A percentile compares a stretch with the other conserved stretches of the same genome.
phyloP scores from a whole-genome alignment of 1,140 invertebrate species.

The Bombus huntii region DNA sequence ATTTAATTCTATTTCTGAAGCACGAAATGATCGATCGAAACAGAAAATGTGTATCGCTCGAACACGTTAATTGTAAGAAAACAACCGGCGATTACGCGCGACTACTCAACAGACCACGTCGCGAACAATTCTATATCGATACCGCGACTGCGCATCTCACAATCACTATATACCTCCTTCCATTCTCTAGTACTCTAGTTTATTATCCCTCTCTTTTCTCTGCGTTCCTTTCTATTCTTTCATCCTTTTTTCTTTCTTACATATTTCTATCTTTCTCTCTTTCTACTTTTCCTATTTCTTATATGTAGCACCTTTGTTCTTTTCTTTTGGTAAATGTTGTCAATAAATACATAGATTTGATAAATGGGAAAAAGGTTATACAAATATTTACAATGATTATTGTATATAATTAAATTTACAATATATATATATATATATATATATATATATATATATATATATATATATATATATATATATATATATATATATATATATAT shows the following conservation, averaged over 20 bases:
- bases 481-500: neutral
- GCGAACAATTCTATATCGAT: slow-evolving; percentile 24
- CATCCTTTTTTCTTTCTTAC: neutral
- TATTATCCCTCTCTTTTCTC: neutral
- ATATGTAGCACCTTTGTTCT: neutral
- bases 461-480: neutral
- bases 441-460: too few species aligned
- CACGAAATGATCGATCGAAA: neutral
- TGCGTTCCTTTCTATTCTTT: neutral
- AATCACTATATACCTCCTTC: slow-evolving; percentile 1
- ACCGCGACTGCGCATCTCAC: slow-evolving; percentile 34
- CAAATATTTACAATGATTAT: neutral
- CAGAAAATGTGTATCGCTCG: neutral
- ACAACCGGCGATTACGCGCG: neutral
- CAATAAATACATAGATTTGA: neutral
- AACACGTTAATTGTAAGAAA: slow-evolving; percentile 18
- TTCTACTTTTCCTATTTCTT: neutral
- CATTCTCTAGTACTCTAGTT: slow-evolving; percentile 3
- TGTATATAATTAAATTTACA: neutral
- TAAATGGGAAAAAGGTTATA: neutral
- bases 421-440: neutral
- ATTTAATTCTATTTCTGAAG: neutral
- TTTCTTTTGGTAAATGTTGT: neutral
- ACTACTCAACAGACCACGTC: slow-evolving; percentile 34
- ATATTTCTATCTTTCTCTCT: too few species aligned